Conservation (phyloP, 2,113 vertebrate species). For the Poicephalus gulielmi region DNA sequence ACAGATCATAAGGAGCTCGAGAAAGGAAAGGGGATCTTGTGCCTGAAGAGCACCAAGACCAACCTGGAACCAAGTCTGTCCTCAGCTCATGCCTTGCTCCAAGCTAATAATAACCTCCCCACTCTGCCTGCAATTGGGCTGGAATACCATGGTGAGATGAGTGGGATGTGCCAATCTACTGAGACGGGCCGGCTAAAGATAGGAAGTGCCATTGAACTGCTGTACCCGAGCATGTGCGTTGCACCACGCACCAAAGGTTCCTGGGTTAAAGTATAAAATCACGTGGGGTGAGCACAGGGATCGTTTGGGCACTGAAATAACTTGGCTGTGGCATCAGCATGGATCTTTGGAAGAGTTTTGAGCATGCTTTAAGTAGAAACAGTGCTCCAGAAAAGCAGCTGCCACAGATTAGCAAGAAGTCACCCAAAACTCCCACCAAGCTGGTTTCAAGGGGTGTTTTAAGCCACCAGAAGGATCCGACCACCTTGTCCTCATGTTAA, state of each 20-base stretch:
- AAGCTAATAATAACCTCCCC: neutral
- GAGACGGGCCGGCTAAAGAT: neutral
- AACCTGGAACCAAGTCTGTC: neutral
- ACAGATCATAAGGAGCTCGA: rapidly evolving
- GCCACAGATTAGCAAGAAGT: neutral
- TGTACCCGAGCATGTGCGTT: neutral
- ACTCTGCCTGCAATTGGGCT: neutral
- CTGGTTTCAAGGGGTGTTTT: neutral
- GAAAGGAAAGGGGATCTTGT: neutral
- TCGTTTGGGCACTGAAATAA: neutral
- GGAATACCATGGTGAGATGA: neutral
- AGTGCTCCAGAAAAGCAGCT: neutral
- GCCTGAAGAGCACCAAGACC: neutral
- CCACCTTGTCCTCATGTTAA: rapidly evolving
- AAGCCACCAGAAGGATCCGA: neutral
- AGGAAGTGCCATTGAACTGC: neutral
- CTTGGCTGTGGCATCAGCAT: neutral
- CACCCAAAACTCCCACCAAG: neutral
- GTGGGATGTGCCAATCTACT: neutral
- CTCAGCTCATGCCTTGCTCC: neutral
- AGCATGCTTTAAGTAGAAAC: neutral
- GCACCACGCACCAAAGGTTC: neutral
- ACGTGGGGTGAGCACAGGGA: neutral
- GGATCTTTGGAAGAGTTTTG: neutral
- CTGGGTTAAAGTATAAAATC: neutral